Conservation (phyloP, 2,113 vertebrate genomes). For the Gobio gobio region DNA sequence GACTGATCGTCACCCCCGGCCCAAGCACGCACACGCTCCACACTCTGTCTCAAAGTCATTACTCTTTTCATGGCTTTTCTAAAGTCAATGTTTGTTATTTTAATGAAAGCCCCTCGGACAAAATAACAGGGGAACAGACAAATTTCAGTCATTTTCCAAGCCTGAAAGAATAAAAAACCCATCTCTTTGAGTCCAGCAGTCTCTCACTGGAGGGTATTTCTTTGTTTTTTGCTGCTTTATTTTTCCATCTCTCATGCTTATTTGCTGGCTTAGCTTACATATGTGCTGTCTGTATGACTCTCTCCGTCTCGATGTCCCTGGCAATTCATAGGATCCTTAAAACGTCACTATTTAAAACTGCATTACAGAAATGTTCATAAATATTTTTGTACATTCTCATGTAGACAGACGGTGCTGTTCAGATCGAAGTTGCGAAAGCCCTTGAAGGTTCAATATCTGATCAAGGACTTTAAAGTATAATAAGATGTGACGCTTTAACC, state of each 20-base stretch:
- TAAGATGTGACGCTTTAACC: neutral
- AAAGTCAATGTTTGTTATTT: constrained; percentile 47
- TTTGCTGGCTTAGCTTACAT: neutral
- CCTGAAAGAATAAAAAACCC: constrained; percentile 34
- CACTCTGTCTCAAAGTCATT: constrained; percentile 26
- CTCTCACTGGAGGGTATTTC: constrained; percentile 20
- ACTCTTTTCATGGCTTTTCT: constrained; percentile 29
- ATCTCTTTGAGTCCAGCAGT: constrained; percentile 3
- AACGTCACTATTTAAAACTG: neutral
- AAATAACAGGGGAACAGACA: constrained; percentile 34
- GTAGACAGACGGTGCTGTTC: neutral
- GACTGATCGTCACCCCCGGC: constrained; percentile 30
- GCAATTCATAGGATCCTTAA: neutral
- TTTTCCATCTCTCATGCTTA: neutral
- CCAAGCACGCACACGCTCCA: neutral
- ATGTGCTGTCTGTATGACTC: neutral
- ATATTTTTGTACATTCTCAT: neutral
- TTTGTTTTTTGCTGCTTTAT: neutral
- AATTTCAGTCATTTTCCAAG: constrained; percentile 13
- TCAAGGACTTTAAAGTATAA: neutral
- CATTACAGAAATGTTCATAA: neutral
- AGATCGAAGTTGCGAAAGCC: neutral
- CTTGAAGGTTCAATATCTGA: neutral
- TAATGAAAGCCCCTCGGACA: constrained; percentile 35
- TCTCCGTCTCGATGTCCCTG: too few relatives aligned